Conservation (phyloP, 2,113 vertebrate species). For the Notarius quadriscutis region DNA sequence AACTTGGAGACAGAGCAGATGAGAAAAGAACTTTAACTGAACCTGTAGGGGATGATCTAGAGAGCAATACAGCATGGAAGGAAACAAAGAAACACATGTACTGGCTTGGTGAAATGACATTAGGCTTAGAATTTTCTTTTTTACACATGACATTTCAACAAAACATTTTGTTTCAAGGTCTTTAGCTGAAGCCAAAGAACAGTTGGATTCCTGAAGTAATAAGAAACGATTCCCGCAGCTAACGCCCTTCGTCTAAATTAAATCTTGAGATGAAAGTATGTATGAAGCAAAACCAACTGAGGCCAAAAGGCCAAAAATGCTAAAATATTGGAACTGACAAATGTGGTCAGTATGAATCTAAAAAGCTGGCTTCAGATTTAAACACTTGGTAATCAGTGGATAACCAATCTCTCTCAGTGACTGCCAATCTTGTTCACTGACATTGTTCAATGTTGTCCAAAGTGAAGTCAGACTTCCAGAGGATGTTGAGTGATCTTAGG, state of each 20-base stretch:
- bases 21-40: constrained; percentile 61
- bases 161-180: not conserved
- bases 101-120: not conserved
- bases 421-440: not conserved
- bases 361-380: constrained; percentile 9
- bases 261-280: constrained; percentile 18
- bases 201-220: not conserved
- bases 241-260: constrained; percentile 25
- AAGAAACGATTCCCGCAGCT: constrained; percentile 1
- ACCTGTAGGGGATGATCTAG: constrained; percentile 61
- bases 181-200: not conserved
- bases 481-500: not conserved
- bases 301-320: not conserved
- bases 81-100: not conserved
- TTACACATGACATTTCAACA: constrained; percentile 15
- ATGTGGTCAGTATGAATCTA: not conserved
- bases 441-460: no score
- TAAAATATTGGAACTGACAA: not conserved
- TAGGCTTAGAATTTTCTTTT: not conserved
- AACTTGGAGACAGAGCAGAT: constrained; percentile 57
- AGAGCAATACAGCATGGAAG: constrained; percentile 31
- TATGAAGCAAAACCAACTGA: constrained; percentile 14
- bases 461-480: not conserved
- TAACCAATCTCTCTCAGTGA: not conserved
- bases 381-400: not conserved